Evolutionary conservation across 1,140 invertebrate genomes (phyloP), one percentile per base, ranked within the genome.

Genomic region (Anthonomus grandis): DNA sequence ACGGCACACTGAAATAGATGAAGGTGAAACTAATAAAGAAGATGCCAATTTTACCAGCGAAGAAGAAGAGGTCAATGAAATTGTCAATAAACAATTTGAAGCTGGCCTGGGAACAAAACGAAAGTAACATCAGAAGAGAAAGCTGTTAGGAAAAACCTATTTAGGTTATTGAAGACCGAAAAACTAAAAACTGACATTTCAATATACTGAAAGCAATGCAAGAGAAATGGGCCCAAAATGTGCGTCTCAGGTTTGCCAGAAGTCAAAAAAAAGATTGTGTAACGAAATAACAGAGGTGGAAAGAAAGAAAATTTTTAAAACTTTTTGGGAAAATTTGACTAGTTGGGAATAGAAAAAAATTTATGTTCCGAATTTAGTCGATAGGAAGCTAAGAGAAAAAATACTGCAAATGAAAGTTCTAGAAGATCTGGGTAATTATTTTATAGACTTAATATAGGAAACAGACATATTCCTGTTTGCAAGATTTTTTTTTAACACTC

Each of bases 251-350:
- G n/a, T 18, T 17, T 39, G 37, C 12, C 15, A 39, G 12, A 39
- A 39, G 15, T 39, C n/a, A 4, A 1, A 10, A 12, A 39, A 39
- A 39, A 39, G 37, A 2, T 3, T 13, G 2, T 39, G 37, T 12
- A 13, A 39, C 3, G 15, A 39, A 39, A 8, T 39, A 2, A 3
- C 1, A 2, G 37, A 39, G 19, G 19, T 2, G 2, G 37, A 39
- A 8, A 39, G 37, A 2, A 13, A 39, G 1, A 1, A 39, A 17
- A 39, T 39, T 39, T 39, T 39, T 39, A 39, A 2, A 39, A 2
- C 37, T n/a, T 39, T 39, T 39, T 39, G 37, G 37, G n/a, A 4
- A 39, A 39, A 39, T 13, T 39, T 39, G 19, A 39, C 15, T 13
- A 39, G 37, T 12, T 39, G 37, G 37, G 12, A 39, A 17, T 8